Percentiles rank a stretch among this genome's conserved stretches.
These are phyloP conservation scores for Clistopyga incitator DNA, from an alignment of 2,888 invertebrate species.

Conservation along the genomic window DNA sequence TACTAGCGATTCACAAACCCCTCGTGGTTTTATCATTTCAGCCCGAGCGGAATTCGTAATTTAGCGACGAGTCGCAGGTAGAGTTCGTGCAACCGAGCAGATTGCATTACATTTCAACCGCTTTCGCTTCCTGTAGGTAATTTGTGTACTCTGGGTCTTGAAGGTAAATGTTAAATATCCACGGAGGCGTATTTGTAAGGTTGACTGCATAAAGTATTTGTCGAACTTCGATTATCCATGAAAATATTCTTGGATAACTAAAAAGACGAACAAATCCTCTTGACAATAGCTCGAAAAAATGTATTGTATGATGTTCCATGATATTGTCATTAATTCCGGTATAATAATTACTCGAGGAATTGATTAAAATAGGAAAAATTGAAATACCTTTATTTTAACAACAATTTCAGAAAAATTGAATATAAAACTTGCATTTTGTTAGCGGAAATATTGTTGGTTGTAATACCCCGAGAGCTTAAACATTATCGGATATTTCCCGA, in stretches of 20 bases:
- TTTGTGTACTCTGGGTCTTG: background rate
- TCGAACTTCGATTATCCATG: background rate
- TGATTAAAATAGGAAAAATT: background rate
- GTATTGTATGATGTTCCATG: background rate
- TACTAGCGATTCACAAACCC: background rate
- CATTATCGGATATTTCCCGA: too few species aligned
- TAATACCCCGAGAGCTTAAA: too few species aligned
- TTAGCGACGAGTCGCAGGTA: conserved; percentile 43
- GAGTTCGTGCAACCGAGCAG: conserved; percentile 52
- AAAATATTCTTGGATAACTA: background rate
- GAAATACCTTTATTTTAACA: background rate
- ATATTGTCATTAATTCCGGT: background rate
- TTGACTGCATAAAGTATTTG: background rate
- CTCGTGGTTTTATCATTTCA: conserved; percentile 54
- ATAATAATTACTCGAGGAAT: background rate
- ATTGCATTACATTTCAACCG: conserved; percentile 37
- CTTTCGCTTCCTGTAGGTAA: background rate
- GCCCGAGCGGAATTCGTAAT: conserved; percentile 65
- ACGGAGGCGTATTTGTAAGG: background rate
- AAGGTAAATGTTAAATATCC: background rate
- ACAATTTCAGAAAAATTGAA: background rate
- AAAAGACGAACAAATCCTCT: background rate
- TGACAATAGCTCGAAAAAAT: background rate
- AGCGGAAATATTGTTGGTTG: too few species aligned
- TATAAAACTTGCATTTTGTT: too few species aligned